Evolutionary conservation across 2,888 invertebrate species (phyloP).

Genomic region (Villa cingulata): DNA sequence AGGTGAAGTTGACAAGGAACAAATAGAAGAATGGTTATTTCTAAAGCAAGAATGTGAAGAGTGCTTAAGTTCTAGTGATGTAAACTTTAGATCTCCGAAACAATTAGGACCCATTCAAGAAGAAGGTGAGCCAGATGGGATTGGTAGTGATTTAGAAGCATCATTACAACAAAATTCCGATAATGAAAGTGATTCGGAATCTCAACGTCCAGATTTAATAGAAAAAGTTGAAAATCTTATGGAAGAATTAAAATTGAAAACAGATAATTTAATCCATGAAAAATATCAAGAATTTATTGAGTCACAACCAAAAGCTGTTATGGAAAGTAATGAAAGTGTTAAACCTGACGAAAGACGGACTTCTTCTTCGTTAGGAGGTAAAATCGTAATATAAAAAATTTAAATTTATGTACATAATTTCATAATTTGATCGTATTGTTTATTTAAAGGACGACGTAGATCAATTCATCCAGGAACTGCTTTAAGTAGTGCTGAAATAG

Average conservation of each 20-base stretch:
- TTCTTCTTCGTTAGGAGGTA: constrained; percentile 16
- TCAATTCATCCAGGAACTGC: constrained; percentile 50
- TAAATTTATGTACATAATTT: no score
- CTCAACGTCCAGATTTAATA: constrained; percentile 51
- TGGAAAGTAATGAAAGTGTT: constrained; percentile 32
- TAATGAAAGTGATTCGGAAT: constrained; percentile 37
- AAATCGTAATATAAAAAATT: neutral
- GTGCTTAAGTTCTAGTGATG: constrained; percentile 41
- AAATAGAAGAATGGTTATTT: constrained; percentile 69
- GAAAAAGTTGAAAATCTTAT: constrained; percentile 60
- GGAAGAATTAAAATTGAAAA: constrained; percentile 55
- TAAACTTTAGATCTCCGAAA: constrained; percentile 24
- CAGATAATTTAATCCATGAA: constrained; percentile 50
- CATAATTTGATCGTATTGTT: neutral
- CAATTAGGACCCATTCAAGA: constrained; percentile 36
- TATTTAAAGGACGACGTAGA: constrained; percentile 33
- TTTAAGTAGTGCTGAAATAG: constrained; percentile 45
- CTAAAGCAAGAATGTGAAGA: constrained; percentile 80
- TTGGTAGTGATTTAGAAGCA: constrained; percentile 47
- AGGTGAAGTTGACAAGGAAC: constrained; percentile 57
- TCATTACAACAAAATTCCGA: constrained; percentile 31
- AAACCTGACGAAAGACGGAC: constrained; percentile 16
- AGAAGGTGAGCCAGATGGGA: constrained; percentile 47
- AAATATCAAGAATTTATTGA: constrained; percentile 47
- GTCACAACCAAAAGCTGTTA: constrained; percentile 32